A percentile compares a stretch with the other conserved stretches of the same genome.
Conservation (phyloP, 2,888 invertebrate genomes). For the Crioceris asparagi region DNA sequence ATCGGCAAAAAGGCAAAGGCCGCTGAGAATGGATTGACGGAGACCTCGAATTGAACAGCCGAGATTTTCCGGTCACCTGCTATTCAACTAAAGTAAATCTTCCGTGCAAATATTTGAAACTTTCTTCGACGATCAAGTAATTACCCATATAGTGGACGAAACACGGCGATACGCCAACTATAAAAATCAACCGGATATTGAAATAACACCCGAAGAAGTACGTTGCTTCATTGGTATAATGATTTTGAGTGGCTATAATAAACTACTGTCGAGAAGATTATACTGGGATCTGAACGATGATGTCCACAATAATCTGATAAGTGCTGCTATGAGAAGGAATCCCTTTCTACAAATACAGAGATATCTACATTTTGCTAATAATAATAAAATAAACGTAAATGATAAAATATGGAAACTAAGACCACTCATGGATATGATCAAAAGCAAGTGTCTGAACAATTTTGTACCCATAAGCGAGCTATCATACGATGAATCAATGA, state of each 20-base stretch:
- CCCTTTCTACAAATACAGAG: conserved; percentile 9
- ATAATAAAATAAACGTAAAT: background rate
- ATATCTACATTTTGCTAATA: conserved; percentile 10
- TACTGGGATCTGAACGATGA: conserved; percentile 10
- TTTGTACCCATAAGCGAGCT: conserved; percentile 6
- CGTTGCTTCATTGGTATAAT: conserved; percentile 11
- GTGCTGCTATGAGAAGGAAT: conserved; percentile 12
- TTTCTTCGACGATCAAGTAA: conserved; percentile 7
- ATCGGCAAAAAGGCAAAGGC: too few species aligned
- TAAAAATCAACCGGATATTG: conserved; percentile 8
- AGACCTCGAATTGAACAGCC: too few species aligned
- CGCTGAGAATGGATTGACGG: too few species aligned
- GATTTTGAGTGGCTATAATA: conserved; percentile 3
- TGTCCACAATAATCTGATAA: conserved; percentile 10
- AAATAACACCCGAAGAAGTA: conserved; percentile 8
- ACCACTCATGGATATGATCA: conserved; percentile 5
- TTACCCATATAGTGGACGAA: conserved; percentile 6
- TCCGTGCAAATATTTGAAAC: conserved; percentile 1
- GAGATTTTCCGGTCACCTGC: too few species aligned
- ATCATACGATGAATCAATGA: conserved; percentile 8
- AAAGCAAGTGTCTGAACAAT: conserved; percentile 3
- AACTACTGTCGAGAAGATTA: conserved; percentile 3
- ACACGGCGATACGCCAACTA: conserved; percentile 7
- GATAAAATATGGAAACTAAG: conserved; percentile 8
- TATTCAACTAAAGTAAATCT: too few species aligned